Evolutionary conservation across 2,888 invertebrate genomes (phyloP), one percentile per base, ranked within the genome.

Genomic region (Andrena minutula): DNA sequence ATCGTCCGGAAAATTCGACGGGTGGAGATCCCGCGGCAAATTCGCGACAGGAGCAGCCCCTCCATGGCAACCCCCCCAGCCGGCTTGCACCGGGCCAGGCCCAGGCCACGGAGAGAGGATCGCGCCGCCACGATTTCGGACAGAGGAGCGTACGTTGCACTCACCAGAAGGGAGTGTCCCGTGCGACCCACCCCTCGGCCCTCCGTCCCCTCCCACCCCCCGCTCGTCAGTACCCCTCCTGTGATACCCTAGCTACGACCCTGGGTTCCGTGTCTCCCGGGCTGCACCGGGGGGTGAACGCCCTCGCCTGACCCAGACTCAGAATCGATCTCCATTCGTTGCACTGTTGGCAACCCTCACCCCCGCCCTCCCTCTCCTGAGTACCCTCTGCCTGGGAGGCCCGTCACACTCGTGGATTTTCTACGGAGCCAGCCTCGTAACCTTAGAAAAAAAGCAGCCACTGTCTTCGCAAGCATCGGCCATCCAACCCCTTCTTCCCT

Each of bases 281-380:
- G 93, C 93, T 93, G 93, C 93, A 93, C 90, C 90, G 88, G 88
- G 91, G 92, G 94, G 90, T 93, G 92, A 94, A 94, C 92, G 93
- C 91, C 93, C 94, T 91, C 90, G 87, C 88, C 92, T 94, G 94
- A 94, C 94, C 94, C 93, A 93, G 93, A 94, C 94, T 94, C 94
- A 87, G 92, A 93, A 94, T 94, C 94, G 94, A 94, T 94, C 92
- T 93, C 91, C 89, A 93, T 92, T 92, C 92, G 92, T 88, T 88
- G 88, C 88, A 88, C 88, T 87, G 75, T 88, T 88, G 83, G 87
- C 87, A 85, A 83, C 83, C 86, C 86, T 75, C 78, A 49, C 77
- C 78, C 77, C 74, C 85, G 49, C 49, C 83, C 61, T 58, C 51
- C 70, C 41, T 16, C 41, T 53, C 61, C 80, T 41, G 51, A 58